These are phyloP conservation scores for Auanema freiburgensis DNA, from an alignment of 2,888 invertebrate species.

Conservation along the genomic window DNA sequence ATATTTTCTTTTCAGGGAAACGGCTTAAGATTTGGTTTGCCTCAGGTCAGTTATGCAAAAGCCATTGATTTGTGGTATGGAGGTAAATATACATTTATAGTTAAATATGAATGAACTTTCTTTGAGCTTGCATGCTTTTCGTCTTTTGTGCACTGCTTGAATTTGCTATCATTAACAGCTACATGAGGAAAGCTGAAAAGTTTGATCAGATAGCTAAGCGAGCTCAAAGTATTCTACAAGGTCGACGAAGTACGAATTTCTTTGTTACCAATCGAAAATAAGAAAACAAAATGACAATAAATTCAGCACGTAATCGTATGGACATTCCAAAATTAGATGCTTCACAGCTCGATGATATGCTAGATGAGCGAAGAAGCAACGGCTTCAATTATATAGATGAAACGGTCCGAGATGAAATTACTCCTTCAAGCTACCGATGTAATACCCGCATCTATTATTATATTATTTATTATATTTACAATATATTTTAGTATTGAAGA, in stretches of 20 bases:
- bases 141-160: slow-evolving; percentile 60
- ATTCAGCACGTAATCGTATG: no score
- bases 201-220: slow-evolving; percentile 44
- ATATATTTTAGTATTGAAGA: no score
- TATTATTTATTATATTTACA: no score
- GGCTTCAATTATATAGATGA: no score
- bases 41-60: slow-evolving; percentile 58
- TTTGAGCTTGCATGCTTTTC: slow-evolving; percentile 62
- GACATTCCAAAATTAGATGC: no score
- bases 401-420: no score
- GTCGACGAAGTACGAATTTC: neutral
- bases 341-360: no score
- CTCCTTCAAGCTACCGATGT: no score
- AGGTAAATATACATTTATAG: slow-evolving; percentile 36
- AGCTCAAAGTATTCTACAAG: slow-evolving; percentile 18
- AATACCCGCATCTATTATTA: no score
- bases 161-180: slow-evolving; percentile 59
- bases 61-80: slow-evolving; percentile 63
- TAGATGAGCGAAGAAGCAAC: no score
- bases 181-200: slow-evolving; percentile 56
- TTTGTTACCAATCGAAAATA: neutral
- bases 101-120: neutral
- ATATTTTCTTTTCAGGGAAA: slow-evolving; percentile 44
- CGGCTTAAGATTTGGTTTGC: slow-evolving; percentile 57
- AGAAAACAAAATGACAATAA: no score